phyloP scores from a whole-genome alignment of 2,797 vertebrate species.

The Mionectes olivaceus region DNA sequence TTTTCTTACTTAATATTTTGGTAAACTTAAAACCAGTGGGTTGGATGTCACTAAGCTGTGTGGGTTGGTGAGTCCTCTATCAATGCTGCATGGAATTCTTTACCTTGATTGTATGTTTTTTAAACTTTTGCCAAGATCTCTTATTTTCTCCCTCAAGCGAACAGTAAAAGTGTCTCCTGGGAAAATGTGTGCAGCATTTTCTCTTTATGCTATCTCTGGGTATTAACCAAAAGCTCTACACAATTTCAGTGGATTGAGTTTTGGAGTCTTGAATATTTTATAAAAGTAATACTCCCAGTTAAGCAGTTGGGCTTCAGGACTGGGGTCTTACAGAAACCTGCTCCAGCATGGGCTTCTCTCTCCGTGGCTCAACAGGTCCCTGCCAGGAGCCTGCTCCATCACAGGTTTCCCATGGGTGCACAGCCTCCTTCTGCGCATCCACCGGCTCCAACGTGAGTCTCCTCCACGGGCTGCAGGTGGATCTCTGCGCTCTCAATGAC shows the following conservation, averaged over 20 bases:
- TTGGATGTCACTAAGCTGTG: background rate
- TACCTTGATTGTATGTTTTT: background rate
- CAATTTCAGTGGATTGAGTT: background rate
- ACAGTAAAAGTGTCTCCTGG: background rate
- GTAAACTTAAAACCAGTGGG: background rate
- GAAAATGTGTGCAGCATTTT: background rate
- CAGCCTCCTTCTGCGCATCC: background rate
- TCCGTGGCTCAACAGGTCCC: background rate
- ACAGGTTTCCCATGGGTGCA: background rate
- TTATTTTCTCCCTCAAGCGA: background rate
- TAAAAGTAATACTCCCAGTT: background rate
- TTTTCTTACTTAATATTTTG: background rate
- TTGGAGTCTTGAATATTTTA: background rate
- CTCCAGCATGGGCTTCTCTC: background rate
- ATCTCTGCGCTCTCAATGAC: fast-evolving
- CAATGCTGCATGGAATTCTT: background rate
- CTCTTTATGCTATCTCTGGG: background rate
- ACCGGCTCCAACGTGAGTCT: background rate
- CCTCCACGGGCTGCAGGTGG: background rate
- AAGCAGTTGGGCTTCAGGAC: background rate
- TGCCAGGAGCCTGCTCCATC: background rate
- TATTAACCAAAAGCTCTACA: background rate
- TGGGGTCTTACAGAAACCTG: background rate
- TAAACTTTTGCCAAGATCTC: background rate
- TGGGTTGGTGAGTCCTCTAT: background rate